Conservation (phyloP, 2,113 vertebrate species). For the Paedocypris sp. region DNA sequence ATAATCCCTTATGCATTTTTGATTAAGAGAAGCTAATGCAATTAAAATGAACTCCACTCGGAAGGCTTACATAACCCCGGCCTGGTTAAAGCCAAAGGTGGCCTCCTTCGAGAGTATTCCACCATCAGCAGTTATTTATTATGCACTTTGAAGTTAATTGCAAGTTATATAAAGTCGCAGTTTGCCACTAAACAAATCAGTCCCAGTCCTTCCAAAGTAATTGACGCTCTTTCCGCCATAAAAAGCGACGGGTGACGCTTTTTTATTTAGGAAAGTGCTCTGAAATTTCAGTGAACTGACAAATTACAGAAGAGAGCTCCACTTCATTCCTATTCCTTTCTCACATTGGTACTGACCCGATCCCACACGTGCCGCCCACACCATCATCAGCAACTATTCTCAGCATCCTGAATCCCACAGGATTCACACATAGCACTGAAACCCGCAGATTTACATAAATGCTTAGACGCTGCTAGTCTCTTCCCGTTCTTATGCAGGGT, state of each 20-base stretch:
- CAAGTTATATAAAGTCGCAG: background rate
- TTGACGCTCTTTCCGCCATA: too few species aligned
- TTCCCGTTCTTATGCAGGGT: too few species aligned
- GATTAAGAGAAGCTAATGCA: background rate
- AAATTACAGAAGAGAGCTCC: too few species aligned
- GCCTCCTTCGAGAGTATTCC: background rate
- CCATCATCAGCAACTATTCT: background rate
- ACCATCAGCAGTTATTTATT: background rate
- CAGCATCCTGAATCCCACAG: constrained; percentile 7
- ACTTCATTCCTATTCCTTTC: background rate
- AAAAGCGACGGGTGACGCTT: too few species aligned
- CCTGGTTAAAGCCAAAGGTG: background rate
- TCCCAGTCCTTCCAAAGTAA: too few species aligned
- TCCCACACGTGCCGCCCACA: constrained; percentile 25
- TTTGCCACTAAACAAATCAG: background rate
- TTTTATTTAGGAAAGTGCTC: too few species aligned
- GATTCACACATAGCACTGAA: background rate
- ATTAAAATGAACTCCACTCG: background rate
- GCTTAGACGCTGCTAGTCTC: background rate
- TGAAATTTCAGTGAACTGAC: too few species aligned
- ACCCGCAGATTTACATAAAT: background rate
- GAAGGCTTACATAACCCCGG: background rate
- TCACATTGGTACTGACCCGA: constrained; percentile 18
- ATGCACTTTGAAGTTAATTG: background rate
- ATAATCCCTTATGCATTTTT: background rate